phyloP scores from a whole-genome alignment of 23 tunicate genomes.

The Pegea sp. region DNA sequence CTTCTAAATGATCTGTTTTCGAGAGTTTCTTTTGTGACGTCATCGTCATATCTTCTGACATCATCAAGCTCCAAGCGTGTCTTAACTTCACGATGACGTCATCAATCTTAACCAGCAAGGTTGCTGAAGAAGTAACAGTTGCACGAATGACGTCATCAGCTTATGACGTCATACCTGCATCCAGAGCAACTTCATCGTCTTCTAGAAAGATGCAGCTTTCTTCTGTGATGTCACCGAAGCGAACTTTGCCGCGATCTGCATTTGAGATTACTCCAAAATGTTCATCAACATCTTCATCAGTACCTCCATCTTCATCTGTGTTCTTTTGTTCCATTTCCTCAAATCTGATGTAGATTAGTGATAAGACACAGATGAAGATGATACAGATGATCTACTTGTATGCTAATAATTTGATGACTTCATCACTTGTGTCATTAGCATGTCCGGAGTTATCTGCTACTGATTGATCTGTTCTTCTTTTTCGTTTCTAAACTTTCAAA shows the following conservation, averaged over 20 bases:
- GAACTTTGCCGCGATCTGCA: conserved; percentile 40
- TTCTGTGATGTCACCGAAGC: conserved; percentile 44
- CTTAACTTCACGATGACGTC: conserved; percentile 1
- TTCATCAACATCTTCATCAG: neutral
- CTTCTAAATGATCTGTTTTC: conserved; percentile 9
- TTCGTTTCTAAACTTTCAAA: too few species aligned
- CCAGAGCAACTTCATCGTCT: too few species aligned
- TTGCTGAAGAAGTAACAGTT: conserved; percentile 3
- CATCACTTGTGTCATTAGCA: neutral
- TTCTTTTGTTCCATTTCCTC: too few species aligned
- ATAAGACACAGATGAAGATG: too few species aligned
- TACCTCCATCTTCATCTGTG: neutral
- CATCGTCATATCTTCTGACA: too few species aligned
- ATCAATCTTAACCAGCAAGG: conserved; percentile 2
- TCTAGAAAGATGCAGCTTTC: too few species aligned
- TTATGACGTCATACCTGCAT: too few species aligned
- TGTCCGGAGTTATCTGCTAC: neutral
- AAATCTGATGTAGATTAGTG: too few species aligned
- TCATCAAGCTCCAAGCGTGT: conserved; percentile 6
- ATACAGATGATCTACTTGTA: too few species aligned
- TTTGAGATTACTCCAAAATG: conserved; percentile 13
- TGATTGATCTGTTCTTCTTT: too few species aligned
- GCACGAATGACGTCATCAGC: neutral
- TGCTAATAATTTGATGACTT: neutral
- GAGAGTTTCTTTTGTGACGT: too few species aligned